These are phyloP conservation scores for Nematolebias whitei DNA, from an alignment of 2,113 vertebrate genomes.

Conservation along the genomic window DNA sequence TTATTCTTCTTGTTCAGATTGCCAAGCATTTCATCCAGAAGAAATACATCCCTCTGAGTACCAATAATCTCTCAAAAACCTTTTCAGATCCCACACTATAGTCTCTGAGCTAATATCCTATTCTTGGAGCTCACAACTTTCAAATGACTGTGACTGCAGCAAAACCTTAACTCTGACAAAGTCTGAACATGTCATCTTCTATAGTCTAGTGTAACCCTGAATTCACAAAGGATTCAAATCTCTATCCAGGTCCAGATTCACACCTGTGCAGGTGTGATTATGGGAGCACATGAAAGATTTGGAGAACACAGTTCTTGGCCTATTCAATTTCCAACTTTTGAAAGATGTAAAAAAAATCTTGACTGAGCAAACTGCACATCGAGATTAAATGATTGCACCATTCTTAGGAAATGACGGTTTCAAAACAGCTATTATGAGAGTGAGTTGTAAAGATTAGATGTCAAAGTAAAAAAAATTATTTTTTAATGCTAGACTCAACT, in stretches of 20 bases:
- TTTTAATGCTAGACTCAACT: conserved; percentile 12
- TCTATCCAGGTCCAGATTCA: conserved; percentile 11
- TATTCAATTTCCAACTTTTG: conserved; percentile 47
- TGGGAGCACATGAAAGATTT: conserved; percentile 36
- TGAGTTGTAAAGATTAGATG: conserved; percentile 17
- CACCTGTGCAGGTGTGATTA: conserved; percentile 59
- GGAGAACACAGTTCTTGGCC: conserved; percentile 35
- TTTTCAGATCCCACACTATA: conserved; percentile 6
- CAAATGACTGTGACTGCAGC: conserved; percentile 49
- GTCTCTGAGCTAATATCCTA: conserved; percentile 47
- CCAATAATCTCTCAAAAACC: conserved; percentile 44
- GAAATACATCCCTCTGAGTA: conserved; percentile 30
- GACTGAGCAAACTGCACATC: conserved; percentile 2
- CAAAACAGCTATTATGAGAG: conserved; percentile 1
- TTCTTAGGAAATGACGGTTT: conserved; percentile 19
- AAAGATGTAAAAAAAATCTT: conserved; percentile 11
- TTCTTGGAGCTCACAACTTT: conserved; percentile 51
- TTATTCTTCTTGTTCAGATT: conserved; percentile 51
- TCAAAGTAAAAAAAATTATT: conserved; percentile 10
- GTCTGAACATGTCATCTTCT: conserved; percentile 28
- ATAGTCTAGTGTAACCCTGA: neutral
- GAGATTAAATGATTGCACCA: neutral
- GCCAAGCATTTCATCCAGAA: conserved; percentile 19
- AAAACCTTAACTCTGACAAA: conserved; percentile 10
- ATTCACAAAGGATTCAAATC: conserved; percentile 32